Base-by-base conservation (phyloP, 2,113 vertebrate genomes). In the Tympanuchus pallidicinctus region DNA sequence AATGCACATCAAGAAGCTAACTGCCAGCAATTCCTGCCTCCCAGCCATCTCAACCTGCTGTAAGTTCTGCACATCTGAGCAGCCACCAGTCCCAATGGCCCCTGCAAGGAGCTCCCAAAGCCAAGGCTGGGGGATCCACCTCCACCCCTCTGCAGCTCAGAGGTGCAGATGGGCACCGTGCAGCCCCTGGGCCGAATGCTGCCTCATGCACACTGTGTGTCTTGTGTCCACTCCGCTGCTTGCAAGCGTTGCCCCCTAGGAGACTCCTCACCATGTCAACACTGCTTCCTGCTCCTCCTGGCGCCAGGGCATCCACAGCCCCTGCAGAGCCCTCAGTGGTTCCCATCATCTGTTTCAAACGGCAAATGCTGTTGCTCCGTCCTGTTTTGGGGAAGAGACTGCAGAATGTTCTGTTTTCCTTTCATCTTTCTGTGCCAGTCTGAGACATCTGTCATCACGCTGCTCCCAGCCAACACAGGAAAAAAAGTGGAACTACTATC, bases 51-150 rank as follows among this genome's bases (percentile, higher is more conserved):
- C 47, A 11, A 28, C 21, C 17, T 32, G 1, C 6, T 70, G 24
- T 60, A 40, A 1, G 7, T n/a, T 80, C 48, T 81, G 48, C 1
- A 0, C 40, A 12, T 27, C 63, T 0, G 1, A 22, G 32, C 22
- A 14, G 28, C 63, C 2, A 1, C 42, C 40, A 13, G 74, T 69
- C 20, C 45, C 19, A 19, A 12, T 6, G 7, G 32, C 59, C 2
- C 1, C 32, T 20, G 8, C 0, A 0, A 40, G 75, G 27, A 1
- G 0, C n/a, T n/a, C 40, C 57, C 3, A 3, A 11, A 57, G 6
- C 10, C 34, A 6, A 85, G 57, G 14, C 34, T 64, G 82, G 8
- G 24, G 30, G n/a, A 0, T 1, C 21, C 13, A 10, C 22, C 2
- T 0, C 2, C 28, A 21, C 5, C 13, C 13, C 8, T 24, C 10